phyloP scores from a whole-genome alignment of 35 echinoderm and acorn worm species.

The Anneissia japonica region DNA sequence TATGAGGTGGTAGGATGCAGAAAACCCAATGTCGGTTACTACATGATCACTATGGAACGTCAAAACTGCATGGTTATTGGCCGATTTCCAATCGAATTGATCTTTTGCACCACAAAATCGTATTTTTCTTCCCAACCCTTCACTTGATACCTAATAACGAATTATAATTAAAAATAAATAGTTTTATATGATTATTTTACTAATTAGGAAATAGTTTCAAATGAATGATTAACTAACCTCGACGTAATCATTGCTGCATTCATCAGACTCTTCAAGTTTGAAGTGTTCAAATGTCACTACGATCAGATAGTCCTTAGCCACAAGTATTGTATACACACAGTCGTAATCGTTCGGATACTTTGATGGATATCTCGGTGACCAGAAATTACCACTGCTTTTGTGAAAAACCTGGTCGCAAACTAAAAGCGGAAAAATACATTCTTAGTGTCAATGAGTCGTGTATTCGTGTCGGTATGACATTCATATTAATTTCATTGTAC shows the following conservation, averaged over 20 bases:
- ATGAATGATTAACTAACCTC: background rate
- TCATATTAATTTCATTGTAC: no score
- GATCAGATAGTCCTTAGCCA: background rate
- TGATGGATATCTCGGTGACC: background rate
- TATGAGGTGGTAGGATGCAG: conserved; percentile 5
- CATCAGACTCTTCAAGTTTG: background rate
- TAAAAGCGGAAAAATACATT: no score
- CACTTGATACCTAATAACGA: background rate
- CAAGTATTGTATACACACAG: background rate
- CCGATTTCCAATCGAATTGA: conserved; percentile 12
- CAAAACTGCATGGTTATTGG: conserved; percentile 7
- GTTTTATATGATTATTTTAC: no score
- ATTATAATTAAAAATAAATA: no score
- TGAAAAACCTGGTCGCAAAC: background rate
- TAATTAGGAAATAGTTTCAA: no score
- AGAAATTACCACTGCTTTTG: background rate
- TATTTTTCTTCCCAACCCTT: background rate
- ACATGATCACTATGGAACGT: conserved; percentile 42
- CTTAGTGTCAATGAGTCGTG: no score
- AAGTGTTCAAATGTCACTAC: background rate
- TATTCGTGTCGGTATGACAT: no score
- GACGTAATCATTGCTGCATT: background rate
- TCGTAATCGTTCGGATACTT: background rate
- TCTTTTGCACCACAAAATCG: conserved; percentile 15
- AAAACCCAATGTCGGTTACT: conserved; percentile 14